Percentiles rank a stretch among this genome's conserved stretches.
Conservation (phyloP, 2,888 invertebrate species). For the Archips xylosteana region DNA sequence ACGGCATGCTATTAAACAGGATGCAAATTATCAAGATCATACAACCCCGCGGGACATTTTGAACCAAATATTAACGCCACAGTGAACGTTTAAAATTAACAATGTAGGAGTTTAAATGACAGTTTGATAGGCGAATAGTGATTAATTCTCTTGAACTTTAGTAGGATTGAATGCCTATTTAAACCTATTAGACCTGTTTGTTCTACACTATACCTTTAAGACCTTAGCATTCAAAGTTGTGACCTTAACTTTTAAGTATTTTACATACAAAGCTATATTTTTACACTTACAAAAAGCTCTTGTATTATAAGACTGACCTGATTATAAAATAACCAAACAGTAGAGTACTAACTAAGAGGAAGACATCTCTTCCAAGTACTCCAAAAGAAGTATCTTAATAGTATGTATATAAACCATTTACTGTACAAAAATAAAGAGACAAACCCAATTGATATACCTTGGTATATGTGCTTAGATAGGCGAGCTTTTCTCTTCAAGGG, state of each 20-base stretch:
- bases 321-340: neutral
- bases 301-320: neutral
- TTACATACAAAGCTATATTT: neutral
- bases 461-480: too few species aligned
- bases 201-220: neutral
- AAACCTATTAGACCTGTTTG: neutral
- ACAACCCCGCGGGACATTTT: neutral
- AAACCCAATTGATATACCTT: too few species aligned
- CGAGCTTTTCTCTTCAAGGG: too few species aligned
- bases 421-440: too few species aligned
- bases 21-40: too few species aligned
- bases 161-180: neutral
- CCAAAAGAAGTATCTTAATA: neutral
- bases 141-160: conserved; percentile 11
- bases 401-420: too few species aligned
- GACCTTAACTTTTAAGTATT: neutral
- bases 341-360: neutral
- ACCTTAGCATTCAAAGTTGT: conserved; percentile 10
- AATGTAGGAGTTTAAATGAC: conserved; percentile 20
- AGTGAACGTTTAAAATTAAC: conserved; percentile 12
- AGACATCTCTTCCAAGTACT: neutral
- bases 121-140: conserved; percentile 10
- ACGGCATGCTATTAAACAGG: too few species aligned
- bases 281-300: neutral
- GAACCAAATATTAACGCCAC: neutral